Conservation (phyloP, 2,797 vertebrate genomes). For the Hirundo rustica region DNA sequence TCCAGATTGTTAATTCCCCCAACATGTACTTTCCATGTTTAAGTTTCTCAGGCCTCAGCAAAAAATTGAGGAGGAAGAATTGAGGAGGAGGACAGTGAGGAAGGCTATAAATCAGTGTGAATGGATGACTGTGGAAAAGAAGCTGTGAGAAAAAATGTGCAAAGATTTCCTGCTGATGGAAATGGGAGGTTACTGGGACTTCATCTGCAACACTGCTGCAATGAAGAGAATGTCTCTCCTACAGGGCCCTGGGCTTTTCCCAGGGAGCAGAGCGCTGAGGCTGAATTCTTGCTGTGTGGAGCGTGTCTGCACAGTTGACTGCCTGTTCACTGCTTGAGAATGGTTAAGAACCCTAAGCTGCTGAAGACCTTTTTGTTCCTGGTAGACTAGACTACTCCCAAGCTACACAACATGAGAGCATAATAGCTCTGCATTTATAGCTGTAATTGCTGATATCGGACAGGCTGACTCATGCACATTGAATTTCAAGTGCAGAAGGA, state of each 20-base stretch:
- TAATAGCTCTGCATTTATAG: constrained; percentile 34
- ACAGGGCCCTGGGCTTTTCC: background rate
- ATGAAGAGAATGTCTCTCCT: background rate
- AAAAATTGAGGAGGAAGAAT: background rate
- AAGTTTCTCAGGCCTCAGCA: background rate
- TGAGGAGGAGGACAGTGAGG: background rate
- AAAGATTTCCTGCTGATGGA: background rate
- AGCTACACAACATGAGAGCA: background rate
- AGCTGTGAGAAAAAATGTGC: background rate
- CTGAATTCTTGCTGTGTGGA: fast-evolving
- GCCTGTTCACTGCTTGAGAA: fast-evolving
- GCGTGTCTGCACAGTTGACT: background rate
- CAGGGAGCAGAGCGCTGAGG: background rate
- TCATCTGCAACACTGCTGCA: fast-evolving
- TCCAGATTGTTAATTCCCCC: background rate
- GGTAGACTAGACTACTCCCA: background rate
- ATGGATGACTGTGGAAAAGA: background rate
- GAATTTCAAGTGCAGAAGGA: constrained; percentile 1
- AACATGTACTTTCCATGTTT: fast-evolving
- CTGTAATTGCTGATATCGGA: background rate
- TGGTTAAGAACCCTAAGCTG: background rate
- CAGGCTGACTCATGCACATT: constrained; percentile 18
- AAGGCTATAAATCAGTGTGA: background rate
- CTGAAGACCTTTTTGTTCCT: background rate
- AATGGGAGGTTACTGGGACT: background rate